Conservation (phyloP, 2,888 invertebrate genomes). For the Brachycybe producta region DNA sequence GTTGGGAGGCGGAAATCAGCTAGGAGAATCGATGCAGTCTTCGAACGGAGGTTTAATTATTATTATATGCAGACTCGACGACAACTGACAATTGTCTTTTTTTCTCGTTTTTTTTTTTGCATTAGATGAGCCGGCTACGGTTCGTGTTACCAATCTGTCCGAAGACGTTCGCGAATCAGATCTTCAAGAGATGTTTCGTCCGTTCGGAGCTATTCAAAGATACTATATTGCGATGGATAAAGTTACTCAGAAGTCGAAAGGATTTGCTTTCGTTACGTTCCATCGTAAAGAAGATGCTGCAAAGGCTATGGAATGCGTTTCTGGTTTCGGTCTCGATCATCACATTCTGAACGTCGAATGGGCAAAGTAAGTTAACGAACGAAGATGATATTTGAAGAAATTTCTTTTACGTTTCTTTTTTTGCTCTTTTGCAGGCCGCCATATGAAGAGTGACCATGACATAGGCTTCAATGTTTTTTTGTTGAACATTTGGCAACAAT, state of each 20-base stretch:
- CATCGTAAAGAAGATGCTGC: conserved; percentile 81
- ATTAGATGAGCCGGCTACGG: conserved; percentile 61
- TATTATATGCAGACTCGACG: not conserved
- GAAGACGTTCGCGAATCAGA: conserved; percentile 87
- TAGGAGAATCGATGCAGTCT: conserved; percentile 52
- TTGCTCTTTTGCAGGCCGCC: not conserved
- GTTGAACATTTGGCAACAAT: too few species aligned
- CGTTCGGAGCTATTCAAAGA: conserved; percentile 84
- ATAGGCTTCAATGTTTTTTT: too few species aligned
- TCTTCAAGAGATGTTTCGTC: conserved; percentile 86
- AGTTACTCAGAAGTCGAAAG: conserved; percentile 45
- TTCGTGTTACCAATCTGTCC: conserved; percentile 92
- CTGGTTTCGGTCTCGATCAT: conserved; percentile 95
- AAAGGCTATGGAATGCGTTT: conserved; percentile 72
- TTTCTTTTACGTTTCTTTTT: not conserved
- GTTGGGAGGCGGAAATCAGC: conserved; percentile 67
- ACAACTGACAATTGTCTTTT: not conserved
- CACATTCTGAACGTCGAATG: conserved; percentile 97
- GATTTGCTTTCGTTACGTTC: conserved; percentile 97
- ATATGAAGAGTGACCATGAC: not conserved
- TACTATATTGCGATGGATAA: conserved; percentile 89
- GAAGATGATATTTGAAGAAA: not conserved
- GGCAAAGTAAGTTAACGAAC: conserved; percentile 51
- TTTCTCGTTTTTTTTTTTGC: not conserved
- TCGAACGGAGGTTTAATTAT: conserved; percentile 30